These are phyloP conservation scores for Teleiodes luculella DNA, from an alignment of 2,888 invertebrate genomes.

Conservation along the genomic window DNA sequence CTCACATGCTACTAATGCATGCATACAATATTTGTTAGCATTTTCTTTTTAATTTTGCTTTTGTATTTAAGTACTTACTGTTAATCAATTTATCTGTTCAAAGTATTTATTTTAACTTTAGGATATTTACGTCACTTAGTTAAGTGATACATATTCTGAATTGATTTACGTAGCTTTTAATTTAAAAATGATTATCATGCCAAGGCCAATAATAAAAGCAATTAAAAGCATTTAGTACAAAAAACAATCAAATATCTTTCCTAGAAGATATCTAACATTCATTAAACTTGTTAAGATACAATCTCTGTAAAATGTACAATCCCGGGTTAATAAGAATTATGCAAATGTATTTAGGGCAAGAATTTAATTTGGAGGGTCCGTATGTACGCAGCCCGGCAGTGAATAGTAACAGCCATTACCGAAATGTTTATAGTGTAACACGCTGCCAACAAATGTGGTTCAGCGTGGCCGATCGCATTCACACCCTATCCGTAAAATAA, in stretches of 20 bases:
- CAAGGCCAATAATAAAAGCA: too few species aligned
- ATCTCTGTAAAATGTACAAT: not conserved
- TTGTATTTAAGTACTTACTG: too few species aligned
- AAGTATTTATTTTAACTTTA: too few species aligned
- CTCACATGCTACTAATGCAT: too few species aligned
- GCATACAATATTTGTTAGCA: too few species aligned
- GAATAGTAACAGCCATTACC: slow-evolving; percentile 12
- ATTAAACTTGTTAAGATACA: not conserved
- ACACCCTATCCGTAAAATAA: slow-evolving; percentile 5
- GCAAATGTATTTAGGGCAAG: not conserved
- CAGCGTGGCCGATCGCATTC: slow-evolving; percentile 2
- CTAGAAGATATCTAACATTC: not conserved
- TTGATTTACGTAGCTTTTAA: too few species aligned
- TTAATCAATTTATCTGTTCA: too few species aligned
- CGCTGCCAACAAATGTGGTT: slow-evolving; percentile 10
- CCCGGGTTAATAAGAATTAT: slow-evolving; percentile 1
- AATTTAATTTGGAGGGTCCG: slow-evolving; percentile 3
- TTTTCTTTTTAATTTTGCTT: too few species aligned
- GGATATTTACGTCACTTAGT: too few species aligned
- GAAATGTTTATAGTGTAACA: slow-evolving; percentile 11
- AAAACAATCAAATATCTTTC: not conserved
- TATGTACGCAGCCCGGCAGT: slow-evolving; percentile 2
- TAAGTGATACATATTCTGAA: too few species aligned
- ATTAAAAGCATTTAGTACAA: too few species aligned
- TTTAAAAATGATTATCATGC: too few species aligned